Percentiles rank a stretch among this genome's conserved stretches.
phyloP scores from a whole-genome alignment of 2,888 invertebrate genomes.

The Caenorhabditis zanzibari region DNA sequence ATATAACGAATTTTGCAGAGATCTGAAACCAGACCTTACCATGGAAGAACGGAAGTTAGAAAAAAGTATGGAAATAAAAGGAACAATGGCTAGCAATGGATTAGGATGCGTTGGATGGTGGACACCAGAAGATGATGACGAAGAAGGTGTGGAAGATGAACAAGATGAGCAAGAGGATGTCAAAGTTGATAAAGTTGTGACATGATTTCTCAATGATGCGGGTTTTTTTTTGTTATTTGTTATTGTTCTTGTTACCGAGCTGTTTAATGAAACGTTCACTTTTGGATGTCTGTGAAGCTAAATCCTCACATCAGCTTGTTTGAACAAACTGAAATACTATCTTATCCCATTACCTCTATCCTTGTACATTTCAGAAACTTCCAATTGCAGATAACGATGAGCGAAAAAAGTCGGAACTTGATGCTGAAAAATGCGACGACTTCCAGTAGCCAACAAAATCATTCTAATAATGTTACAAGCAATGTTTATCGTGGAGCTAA shows the following conservation, averaged over 20 bases:
- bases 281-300: no score
- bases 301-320: no score
- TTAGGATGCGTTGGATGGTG: conserved; percentile 81
- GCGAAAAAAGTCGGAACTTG: conserved; percentile 57
- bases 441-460: conserved; percentile 9
- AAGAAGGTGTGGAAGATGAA: conserved; percentile 68
- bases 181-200: neutral
- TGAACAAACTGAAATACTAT: no score
- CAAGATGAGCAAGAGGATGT: conserved; percentile 49
- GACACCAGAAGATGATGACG: conserved; percentile 71
- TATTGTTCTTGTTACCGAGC: neutral
- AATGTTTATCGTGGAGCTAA: conserved; percentile 46
- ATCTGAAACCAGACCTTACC: conserved; percentile 69
- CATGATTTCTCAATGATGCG: conserved; percentile 5
- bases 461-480: conserved; percentile 29
- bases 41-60: conserved; percentile 64
- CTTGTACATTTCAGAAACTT: no score
- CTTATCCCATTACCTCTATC: no score
- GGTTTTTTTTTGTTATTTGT: conserved; percentile 31
- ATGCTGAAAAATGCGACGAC: conserved; percentile 58
- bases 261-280: conserved; percentile 13
- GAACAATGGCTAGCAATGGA: conserved; percentile 79
- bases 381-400: conserved; percentile 35
- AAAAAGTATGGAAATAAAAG: conserved; percentile 73
- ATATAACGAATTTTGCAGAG: conserved; percentile 45